Evolutionary conservation across 1,140 invertebrate species (phyloP), one percentile per base, ranked within the genome.

Genomic region (Vanessa atalanta): DNA sequence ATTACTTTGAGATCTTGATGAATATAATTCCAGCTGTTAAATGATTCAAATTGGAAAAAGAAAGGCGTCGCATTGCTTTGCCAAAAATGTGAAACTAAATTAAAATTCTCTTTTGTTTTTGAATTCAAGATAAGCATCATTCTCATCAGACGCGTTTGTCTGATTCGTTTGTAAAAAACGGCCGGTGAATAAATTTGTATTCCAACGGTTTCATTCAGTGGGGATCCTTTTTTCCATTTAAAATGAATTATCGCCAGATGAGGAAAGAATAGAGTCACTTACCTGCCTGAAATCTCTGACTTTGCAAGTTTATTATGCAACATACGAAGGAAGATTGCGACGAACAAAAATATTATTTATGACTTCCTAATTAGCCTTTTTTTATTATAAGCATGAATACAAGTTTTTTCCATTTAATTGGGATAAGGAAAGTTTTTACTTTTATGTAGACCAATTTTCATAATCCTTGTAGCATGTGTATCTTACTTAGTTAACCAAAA

Each of bases 191-290:
- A 63, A 70, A 71, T 77, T 77, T 71, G 47, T 68, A 73, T 77
- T 71, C 65, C 23, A 50, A 73, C 67, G 65, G 53, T 72, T 65
- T 63, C 65, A 55, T 26, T 73, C 55, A 23, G 47, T 43, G 50
- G 47, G 63, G 76, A 70, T 75, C 73, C 73, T 76, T 79, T 80
- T 82, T 72, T 72, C 65, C 74, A 67, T 77, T 78, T 76, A 78
- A 80, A 82, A 79, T 82, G 70, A 82, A 79, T 82, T 77, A 82
- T 78, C 66, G 75, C 69, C 72, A 53, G 65, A 73, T 75, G 69
- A 73, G 65, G 73, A 74, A 76, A 79, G 74, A 82, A 82, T 77
- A 76, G 77, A 79, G 78, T 82, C 78, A 80, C 81, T 80, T 80
- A 78, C 74, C 81, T 80, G 65, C 68, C 75, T 72, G 75, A 72